Percentiles rank a stretch among this genome's conserved stretches.
These are phyloP conservation scores for Synanthedon andrenaeformis DNA, from an alignment of 2,888 invertebrate genomes.

Conservation along the genomic window DNA sequence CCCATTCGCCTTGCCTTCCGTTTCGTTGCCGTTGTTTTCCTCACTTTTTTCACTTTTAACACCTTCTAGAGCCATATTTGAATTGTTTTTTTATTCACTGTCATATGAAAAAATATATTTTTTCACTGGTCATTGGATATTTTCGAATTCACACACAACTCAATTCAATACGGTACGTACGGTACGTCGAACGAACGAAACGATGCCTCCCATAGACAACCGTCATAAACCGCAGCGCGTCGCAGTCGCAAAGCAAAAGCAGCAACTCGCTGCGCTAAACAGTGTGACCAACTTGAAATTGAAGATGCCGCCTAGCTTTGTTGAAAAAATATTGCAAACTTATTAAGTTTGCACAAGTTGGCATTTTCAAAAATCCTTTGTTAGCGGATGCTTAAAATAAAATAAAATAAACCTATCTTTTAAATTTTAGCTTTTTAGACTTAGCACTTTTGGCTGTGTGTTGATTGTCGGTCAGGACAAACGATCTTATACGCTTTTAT, in stretches of 20 bases:
- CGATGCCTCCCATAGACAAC: conserved; percentile 54
- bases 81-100: conserved; percentile 56
- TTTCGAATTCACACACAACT: conserved; percentile 35
- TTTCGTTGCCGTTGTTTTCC: conserved; percentile 63
- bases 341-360: too few species aligned
- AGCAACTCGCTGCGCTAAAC: not conserved
- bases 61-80: conserved; percentile 67
- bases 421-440: too few species aligned
- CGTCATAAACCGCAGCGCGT: conserved; percentile 17
- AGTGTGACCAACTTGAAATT: too few species aligned
- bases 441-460: too few species aligned
- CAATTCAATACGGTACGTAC: conserved; percentile 43
- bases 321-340: too few species aligned
- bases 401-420: too few species aligned
- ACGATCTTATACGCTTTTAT: too few species aligned
- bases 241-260: conserved; percentile 51
- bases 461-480: too few species aligned
- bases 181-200: conserved; percentile 29
- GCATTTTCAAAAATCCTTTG: too few species aligned
- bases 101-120: conserved; percentile 50
- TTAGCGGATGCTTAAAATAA: too few species aligned
- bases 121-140: conserved; percentile 42
- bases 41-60: conserved; percentile 68
- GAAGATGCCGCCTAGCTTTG: too few species aligned
- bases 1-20: conserved; percentile 67